A percentile compares a stretch with the other conserved stretches of the same genome.
These are phyloP conservation scores for Chloroceryle amazona DNA, from an alignment of 2,797 vertebrate species.

Conservation along the genomic window DNA sequence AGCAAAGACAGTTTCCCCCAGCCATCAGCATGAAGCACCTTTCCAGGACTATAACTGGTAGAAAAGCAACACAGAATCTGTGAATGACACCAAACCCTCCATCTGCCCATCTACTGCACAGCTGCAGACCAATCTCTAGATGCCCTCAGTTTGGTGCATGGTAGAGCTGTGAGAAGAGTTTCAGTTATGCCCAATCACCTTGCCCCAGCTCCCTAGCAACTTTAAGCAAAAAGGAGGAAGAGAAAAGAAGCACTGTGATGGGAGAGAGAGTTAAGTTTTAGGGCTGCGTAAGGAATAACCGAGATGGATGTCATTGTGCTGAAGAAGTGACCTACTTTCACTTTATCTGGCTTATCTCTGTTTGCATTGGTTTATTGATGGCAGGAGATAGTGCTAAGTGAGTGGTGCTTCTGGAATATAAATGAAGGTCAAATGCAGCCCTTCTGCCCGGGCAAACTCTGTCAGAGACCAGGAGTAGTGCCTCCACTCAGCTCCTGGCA, in stretches of 20 bases:
- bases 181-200: background rate
- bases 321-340: constrained; percentile 65
- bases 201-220: background rate
- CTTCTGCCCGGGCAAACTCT: background rate
- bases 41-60: background rate
- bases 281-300: background rate
- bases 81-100: background rate
- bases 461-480: background rate
- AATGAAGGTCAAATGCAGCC: constrained; percentile 27
- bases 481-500: background rate
- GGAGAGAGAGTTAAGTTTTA: constrained; percentile 43
- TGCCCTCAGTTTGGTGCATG: background rate
- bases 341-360: constrained; percentile 71
- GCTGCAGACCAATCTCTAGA: background rate
- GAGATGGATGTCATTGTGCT: constrained; percentile 59
- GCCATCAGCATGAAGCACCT: background rate
- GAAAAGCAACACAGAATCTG: background rate
- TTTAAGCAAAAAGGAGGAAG: background rate
- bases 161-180: background rate
- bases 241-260: accelerated
- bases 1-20: background rate
- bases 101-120: background rate
- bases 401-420: constrained; percentile 65
- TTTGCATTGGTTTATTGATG: constrained; percentile 71
- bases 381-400: constrained; percentile 66